Base-by-base conservation (phyloP, 2,888 invertebrate species). In the Cistogaster globosa region DNA sequence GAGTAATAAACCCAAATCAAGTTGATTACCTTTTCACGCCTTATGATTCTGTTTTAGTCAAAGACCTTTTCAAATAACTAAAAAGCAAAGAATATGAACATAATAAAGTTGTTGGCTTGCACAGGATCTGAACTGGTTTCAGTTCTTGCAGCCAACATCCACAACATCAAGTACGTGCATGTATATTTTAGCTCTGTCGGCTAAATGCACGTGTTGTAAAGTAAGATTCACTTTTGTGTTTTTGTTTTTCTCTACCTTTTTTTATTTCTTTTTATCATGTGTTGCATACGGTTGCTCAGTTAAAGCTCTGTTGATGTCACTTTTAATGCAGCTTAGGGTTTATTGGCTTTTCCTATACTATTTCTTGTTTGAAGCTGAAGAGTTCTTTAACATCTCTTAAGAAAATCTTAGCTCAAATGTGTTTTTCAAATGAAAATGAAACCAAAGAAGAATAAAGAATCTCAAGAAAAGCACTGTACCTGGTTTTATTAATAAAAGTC, bases 221-320 rank as follows among this genome's bases (percentile, higher is more conserved):
- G 88, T 88, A 89, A 90, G 90, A 90, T 90, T 90, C 90, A 90
- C 90, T 90, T 90, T 90, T 90, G 88, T 80, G 87, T 83, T 86
- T 75, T 87, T 86, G n/a, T 48, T 57, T 65, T 51, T 18, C 32
- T 6, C 7, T 2, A 18, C 14, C n/a, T 62, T 84, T 86, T 88
- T 85, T 4, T n/a, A 16, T 87, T 57, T 26, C 42, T 55, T 38
- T 71, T 57, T 20, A 20, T 69, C 20, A 80, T 68, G 57, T 36
- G 26, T 65, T 32, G 45, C 68, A 32, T 42, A 74, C 65, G 68
- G 65, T 75, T 77, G 63, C 76, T 79, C 80, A 83, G 69, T 85
- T 62, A 80, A 42, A 42, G 57, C 79, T 83, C 62, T 62, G 75
- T 55, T 80, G 68, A 72, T 86, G 83, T 84, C 84, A 86, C 81